Conservation (phyloP, 2,113 vertebrate species). For the Lethenteron camtschaticum region DNA sequence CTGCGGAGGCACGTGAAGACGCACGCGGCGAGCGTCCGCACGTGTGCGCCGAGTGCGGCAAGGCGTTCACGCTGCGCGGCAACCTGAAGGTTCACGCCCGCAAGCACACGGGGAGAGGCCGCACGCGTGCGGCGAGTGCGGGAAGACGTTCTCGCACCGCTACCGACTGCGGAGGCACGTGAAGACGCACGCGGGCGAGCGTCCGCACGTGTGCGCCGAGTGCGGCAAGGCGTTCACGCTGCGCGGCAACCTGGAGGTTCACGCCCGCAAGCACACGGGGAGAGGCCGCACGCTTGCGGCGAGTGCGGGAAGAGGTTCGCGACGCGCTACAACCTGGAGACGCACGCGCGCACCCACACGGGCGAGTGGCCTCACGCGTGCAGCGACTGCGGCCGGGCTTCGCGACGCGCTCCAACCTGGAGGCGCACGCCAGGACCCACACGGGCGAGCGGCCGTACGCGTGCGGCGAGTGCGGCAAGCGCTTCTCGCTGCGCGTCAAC, state of each 20-base stretch:
- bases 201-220: not conserved
- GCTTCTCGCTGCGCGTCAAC: constrained; percentile 18
- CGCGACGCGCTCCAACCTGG: not conserved
- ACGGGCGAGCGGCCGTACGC: constrained; percentile 22
- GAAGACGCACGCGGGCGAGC: not conserved
- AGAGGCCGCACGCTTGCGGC: not conserved
- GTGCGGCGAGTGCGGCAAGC: constrained; percentile 34
- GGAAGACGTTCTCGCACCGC: not conserved
- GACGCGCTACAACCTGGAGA: not conserved
- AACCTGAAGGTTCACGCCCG: not conserved
- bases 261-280: not conserved
- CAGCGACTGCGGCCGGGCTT: not conserved
- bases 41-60: constrained; percentile 9
- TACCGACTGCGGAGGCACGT: not conserved
- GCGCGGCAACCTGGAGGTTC: not conserved
- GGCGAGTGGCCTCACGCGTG: not conserved
- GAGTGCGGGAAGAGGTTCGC: not conserved
- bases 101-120: not conserved
- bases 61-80: not conserved
- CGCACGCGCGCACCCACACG: not conserved
- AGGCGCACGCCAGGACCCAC: not conserved
- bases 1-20: constrained; percentile 8
- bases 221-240: not conserved
- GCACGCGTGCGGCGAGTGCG: not conserved
- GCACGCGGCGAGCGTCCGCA: constrained; percentile 9